Evolutionary conservation across 2,113 vertebrate species (phyloP).

Genomic region (Menura novaehollandiae): DNA sequence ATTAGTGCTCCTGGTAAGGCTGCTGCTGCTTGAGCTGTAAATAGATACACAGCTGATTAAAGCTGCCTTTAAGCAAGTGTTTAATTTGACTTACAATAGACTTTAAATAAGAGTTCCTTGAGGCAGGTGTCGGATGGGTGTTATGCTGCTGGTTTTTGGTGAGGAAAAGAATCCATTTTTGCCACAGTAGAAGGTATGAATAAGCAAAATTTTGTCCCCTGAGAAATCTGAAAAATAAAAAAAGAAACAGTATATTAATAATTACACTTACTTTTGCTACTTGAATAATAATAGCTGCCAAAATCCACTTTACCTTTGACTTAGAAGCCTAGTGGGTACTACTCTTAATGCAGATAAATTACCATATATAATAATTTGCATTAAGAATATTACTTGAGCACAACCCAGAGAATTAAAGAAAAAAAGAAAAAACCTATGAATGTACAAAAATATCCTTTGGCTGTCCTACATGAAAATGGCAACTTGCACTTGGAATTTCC

Average conservation of each 20-base stretch:
- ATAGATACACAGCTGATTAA: not conserved
- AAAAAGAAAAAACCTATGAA: not conserved
- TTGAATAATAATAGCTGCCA: not conserved
- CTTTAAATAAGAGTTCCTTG: not conserved
- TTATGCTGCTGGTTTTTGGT: conserved; percentile 27
- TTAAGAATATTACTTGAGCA: not conserved
- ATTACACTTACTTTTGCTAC: not conserved
- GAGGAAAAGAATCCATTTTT: conserved; percentile 54
- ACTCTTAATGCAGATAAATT: not conserved
- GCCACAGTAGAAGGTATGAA: conserved; percentile 51
- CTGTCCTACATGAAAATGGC: not conserved
- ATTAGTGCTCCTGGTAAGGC: not conserved
- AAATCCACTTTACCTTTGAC: not conserved
- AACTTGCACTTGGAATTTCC: not conserved
- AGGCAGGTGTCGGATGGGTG: conserved; percentile 4
- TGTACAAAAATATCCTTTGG: not conserved
- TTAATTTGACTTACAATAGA: conserved; percentile 23
- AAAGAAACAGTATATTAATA: not conserved
- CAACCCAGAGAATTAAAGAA: not conserved
- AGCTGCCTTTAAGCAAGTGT: not conserved
- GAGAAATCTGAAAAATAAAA: conserved; percentile 60
- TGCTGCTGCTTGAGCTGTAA: not conserved
- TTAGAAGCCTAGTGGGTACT: not conserved
- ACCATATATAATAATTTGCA: not conserved
- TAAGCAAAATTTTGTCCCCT: conserved; percentile 41